A percentile compares a stretch with the other conserved stretches of the same genome.
These are phyloP conservation scores for Emmelina monodactyla DNA, from an alignment of 2,888 invertebrate genomes.

Conservation along the genomic window DNA sequence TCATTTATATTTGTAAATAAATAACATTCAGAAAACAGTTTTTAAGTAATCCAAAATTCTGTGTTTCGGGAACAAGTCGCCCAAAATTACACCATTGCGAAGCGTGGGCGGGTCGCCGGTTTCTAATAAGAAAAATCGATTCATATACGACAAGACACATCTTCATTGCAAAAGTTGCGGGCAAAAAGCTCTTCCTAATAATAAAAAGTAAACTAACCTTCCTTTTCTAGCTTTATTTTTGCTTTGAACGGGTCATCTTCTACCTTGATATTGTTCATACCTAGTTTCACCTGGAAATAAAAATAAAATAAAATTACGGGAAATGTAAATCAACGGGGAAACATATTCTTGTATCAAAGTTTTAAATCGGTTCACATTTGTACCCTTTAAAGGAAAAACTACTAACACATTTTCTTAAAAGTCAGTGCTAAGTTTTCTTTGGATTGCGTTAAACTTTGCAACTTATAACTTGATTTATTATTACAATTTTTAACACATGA, in stretches of 20 bases:
- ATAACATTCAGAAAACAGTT: too few relatives aligned
- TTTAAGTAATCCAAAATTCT: too few relatives aligned
- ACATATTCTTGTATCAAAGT: too few relatives aligned
- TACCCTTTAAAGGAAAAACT: not conserved
- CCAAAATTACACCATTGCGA: not conserved
- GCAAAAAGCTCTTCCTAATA: too few relatives aligned
- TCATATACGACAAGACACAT: too few relatives aligned
- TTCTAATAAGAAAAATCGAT: too few relatives aligned
- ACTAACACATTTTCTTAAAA: too few relatives aligned
- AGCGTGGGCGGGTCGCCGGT: not conserved
- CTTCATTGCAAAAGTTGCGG: too few relatives aligned
- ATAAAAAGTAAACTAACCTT: not conserved
- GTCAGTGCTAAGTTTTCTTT: not conserved
- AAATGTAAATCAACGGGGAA: too few relatives aligned
- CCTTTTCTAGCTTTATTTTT: constrained; percentile 28
- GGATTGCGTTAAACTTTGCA: not conserved
- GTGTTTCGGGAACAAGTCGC: too few relatives aligned
- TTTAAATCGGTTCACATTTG: too few relatives aligned
- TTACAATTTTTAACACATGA: not conserved
- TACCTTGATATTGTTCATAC: constrained; percentile 21
- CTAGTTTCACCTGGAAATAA: constrained; percentile 37
- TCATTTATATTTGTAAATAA: too few relatives aligned
- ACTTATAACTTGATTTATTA: not conserved
- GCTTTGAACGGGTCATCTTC: constrained; percentile 25
- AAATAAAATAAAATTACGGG: not conserved